These are phyloP conservation scores for Stenodema calcarata DNA, from an alignment of 2,888 invertebrate species.

Conservation along the genomic window DNA sequence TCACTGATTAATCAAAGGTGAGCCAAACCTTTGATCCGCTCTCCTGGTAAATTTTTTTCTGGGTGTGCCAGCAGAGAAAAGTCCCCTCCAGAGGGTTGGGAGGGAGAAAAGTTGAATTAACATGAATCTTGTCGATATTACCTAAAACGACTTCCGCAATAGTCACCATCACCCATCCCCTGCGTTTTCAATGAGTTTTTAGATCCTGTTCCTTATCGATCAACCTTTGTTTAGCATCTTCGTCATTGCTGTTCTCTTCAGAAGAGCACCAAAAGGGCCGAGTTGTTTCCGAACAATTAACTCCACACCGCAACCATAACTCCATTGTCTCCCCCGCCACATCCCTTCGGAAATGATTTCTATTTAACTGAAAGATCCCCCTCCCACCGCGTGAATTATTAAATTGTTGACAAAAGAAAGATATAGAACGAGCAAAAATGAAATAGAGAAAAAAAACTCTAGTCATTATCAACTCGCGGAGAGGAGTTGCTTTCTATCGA, in stretches of 20 bases:
- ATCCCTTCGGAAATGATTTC: not conserved
- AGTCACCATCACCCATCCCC: too few species aligned
- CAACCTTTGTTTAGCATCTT: not conserved
- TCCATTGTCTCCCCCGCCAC: not conserved
- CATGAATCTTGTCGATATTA: too few species aligned
- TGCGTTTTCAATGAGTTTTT: not conserved
- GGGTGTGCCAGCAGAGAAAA: too few species aligned
- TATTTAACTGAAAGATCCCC: not conserved
- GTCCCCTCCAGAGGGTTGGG: too few species aligned
- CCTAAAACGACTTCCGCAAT: too few species aligned
- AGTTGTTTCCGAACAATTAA: not conserved
- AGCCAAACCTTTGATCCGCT: too few species aligned
- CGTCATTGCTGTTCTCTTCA: not conserved
- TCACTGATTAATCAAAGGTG: too few species aligned
- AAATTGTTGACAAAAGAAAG: not conserved
- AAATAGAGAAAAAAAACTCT: not conserved
- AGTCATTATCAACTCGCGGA: not conserved
- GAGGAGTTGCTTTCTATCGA: not conserved
- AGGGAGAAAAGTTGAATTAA: too few species aligned
- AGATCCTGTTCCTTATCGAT: not conserved
- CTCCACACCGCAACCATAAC: not conserved
- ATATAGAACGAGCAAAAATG: not conserved
- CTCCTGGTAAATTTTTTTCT: too few species aligned
- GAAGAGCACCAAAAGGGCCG: not conserved
- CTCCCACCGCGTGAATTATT: not conserved